Conservation (phyloP, 2,797 vertebrate genomes). For the Pachyuromys duprasi region DNA sequence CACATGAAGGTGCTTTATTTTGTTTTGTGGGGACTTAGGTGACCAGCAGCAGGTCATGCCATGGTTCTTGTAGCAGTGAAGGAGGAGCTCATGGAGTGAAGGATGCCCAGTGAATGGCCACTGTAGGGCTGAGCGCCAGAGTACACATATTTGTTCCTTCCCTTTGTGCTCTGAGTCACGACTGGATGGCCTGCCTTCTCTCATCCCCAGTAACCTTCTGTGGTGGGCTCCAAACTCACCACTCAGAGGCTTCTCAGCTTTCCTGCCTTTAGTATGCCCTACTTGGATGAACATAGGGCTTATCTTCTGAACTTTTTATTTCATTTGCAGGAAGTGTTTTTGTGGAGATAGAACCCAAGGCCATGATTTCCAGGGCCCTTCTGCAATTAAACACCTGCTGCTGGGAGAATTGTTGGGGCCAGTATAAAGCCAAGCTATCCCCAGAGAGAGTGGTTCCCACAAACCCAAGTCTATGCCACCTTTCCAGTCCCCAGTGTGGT, state of each 20-base stretch:
- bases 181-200: neutral
- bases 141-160: neutral
- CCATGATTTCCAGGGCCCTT: neutral
- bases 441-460: neutral
- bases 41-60: neutral
- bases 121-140: neutral
- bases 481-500: neutral
- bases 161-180: neutral
- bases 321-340: neutral
- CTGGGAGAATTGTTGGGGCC: neutral
- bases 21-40: neutral
- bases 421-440: neutral
- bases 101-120: neutral
- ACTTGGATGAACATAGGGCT: neutral
- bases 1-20: neutral
- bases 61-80: neutral
- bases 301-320: neutral
- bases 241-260: neutral
- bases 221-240: neutral
- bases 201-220: neutral
- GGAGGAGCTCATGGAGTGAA: neutral
- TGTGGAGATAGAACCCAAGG: neutral
- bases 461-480: neutral
- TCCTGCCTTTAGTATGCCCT: neutral
- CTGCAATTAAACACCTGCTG: neutral